Evolutionary conservation across 2,797 vertebrate genomes (phyloP).

Genomic region (Anolis apletophallus): DNA sequence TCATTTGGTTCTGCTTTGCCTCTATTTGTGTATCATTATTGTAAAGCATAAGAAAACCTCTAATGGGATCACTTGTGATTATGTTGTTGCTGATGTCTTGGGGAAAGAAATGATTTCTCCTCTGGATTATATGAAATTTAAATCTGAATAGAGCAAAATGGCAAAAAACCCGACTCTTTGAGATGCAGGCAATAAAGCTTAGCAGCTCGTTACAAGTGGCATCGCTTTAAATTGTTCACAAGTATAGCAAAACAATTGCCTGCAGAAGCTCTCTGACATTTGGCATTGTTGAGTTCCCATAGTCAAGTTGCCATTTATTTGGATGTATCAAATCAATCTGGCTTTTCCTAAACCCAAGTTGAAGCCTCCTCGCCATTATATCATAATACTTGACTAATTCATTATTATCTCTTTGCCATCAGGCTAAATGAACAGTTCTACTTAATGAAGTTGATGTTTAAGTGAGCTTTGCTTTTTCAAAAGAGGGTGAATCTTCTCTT

Average conservation of each 20-base stretch:
- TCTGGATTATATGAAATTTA: conserved; percentile 12
- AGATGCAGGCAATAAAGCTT: background rate
- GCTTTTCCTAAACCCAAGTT: conserved; percentile 12
- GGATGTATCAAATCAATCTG: background rate
- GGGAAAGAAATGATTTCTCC: background rate
- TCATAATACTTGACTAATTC: fast-evolving
- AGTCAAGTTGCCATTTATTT: conserved; percentile 12
- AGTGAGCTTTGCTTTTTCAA: conserved; percentile 5
- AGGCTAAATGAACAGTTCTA: conserved; percentile 8
- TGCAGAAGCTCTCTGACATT: background rate
- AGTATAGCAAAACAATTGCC: conserved; percentile 6
- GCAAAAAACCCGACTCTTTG: conserved; percentile 23
- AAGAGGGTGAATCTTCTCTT: background rate
- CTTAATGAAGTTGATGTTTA: conserved; percentile 28
- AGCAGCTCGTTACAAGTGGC: conserved; percentile 33
- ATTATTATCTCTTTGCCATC: background rate
- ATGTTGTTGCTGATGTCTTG: conserved; percentile 20
- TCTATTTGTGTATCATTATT: conserved; percentile 7
- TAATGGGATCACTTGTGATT: background rate
- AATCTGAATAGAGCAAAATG: conserved; percentile 28
- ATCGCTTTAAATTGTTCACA: conserved; percentile 4
- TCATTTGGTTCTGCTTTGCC: background rate
- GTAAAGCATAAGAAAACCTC: background rate
- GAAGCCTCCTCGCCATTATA: conserved; percentile 7
- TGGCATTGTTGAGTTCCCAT: conserved; percentile 12